Conservation (phyloP, 2,113 vertebrate species). For the Corvus cornix region DNA sequence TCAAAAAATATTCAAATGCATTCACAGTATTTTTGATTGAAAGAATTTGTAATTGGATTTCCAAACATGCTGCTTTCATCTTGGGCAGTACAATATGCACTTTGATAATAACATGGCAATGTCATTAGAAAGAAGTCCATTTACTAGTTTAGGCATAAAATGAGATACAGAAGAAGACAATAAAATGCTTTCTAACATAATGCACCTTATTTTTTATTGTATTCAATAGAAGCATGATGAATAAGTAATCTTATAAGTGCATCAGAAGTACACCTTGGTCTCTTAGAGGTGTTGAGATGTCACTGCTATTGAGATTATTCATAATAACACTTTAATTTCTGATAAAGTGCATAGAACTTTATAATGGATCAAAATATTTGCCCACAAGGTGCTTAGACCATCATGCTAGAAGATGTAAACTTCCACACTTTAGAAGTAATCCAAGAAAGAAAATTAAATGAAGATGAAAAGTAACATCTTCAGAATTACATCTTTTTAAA, state of each 20-base stretch:
- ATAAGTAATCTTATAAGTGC: conserved; percentile 91
- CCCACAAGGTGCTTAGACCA: background rate
- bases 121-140: conserved; percentile 89
- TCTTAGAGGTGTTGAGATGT: conserved; percentile 52
- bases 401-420: background rate
- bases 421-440: background rate
- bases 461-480: background rate
- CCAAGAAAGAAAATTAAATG: background rate
- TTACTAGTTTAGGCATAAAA: conserved; percentile 88
- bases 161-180: conserved; percentile 89
- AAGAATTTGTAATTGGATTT: conserved; percentile 96
- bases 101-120: conserved; percentile 94
- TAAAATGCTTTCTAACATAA: conserved; percentile 86
- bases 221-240: conserved; percentile 86
- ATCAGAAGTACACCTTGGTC: conserved; percentile 70
- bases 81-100: conserved; percentile 80
- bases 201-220: conserved; percentile 78
- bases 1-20: conserved; percentile 88
- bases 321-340: conserved; percentile 38
- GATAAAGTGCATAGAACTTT: conserved; percentile 10
- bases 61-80: conserved; percentile 85
- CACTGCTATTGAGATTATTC: background rate
- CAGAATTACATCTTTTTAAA: background rate
- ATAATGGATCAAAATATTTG: conserved; percentile 21
- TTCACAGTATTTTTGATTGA: conserved; percentile 90